phyloP scores from a whole-genome alignment of 64 coral and sea anemone genomes.

The Astreopora myriophthalma region DNA sequence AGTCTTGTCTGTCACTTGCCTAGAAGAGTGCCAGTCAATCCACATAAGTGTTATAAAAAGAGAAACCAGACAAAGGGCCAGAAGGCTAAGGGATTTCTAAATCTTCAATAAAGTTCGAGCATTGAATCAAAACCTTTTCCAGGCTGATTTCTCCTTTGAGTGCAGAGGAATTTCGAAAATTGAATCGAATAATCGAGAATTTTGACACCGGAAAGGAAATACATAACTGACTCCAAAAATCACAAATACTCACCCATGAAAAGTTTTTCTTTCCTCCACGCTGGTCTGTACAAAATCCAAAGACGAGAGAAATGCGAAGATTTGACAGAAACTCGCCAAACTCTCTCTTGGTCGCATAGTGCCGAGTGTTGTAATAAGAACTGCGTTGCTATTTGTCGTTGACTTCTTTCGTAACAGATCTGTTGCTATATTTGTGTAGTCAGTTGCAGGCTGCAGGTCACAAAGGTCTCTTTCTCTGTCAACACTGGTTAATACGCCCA shows the following conservation, averaged over 20 bases:
- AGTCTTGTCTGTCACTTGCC: too few relatives aligned
- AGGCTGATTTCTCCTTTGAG: not conserved
- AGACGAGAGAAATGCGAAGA: not conserved
- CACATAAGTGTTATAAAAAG: too few relatives aligned
- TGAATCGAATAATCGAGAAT: not conserved
- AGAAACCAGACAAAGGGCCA: too few relatives aligned
- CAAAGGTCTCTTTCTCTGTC: too few relatives aligned
- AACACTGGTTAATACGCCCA: too few relatives aligned
- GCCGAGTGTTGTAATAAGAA: not conserved
- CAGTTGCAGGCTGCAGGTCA: too few relatives aligned
- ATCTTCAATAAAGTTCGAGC: too few relatives aligned
- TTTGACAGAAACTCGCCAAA: not conserved
- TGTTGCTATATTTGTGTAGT: not conserved
- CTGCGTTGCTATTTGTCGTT: not conserved
- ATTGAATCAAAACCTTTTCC: too few relatives aligned
- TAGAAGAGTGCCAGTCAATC: too few relatives aligned
- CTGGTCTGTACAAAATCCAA: not conserved
- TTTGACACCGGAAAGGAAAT: not conserved
- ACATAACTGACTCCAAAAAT: not conserved
- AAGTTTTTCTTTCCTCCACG: not conserved
- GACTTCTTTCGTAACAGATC: not conserved
- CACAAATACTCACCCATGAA: not conserved
- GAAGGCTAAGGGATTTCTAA: too few relatives aligned
- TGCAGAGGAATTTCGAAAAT: not conserved
- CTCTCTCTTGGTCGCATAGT: not conserved